Percentiles rank a stretch among this genome's conserved stretches.
Conservation (phyloP, 2,888 invertebrate genomes). For the Ophioninae sp. region DNA sequence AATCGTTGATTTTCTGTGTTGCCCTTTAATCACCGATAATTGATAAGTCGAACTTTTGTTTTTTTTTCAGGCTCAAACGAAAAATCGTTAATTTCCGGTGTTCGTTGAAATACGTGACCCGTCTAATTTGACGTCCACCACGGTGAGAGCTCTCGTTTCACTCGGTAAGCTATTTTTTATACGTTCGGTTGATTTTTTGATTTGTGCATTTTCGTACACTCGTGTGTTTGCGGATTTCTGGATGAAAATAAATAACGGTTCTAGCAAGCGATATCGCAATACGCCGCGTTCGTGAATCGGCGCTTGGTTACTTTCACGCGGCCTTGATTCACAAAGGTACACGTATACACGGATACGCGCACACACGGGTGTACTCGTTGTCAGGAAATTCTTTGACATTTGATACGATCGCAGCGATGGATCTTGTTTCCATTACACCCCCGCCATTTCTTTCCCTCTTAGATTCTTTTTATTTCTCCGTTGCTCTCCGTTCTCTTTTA, state of each 20-base stretch:
- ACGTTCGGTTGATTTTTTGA: no score
- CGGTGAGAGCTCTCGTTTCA: no score
- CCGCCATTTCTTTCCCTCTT: conserved; percentile 40
- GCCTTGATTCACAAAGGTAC: conserved; percentile 62
- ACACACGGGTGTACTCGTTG: neutral
- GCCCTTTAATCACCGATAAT: no score
- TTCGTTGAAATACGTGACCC: no score
- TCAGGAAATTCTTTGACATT: conserved; percentile 25
- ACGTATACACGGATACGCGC: neutral
- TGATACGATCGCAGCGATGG: conserved; percentile 43
- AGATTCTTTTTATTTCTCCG: neutral
- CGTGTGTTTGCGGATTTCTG: no score
- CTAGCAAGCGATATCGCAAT: neutral
- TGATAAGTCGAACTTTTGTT: no score
- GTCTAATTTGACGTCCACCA: no score
- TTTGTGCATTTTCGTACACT: no score
- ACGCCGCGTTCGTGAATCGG: conserved; percentile 51
- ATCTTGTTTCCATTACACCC: conserved; percentile 19
- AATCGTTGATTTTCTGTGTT: no score
- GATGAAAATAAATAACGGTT: neutral
- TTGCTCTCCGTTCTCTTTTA: neutral
- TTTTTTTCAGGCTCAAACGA: no score
- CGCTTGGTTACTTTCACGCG: conserved; percentile 64
- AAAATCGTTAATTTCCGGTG: no score
- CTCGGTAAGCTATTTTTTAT: no score